A percentile compares a stretch with the other conserved stretches of the same genome.
These are phyloP conservation scores for Aromia moschata DNA, from an alignment of 2,888 invertebrate species.

Conservation along the genomic window DNA sequence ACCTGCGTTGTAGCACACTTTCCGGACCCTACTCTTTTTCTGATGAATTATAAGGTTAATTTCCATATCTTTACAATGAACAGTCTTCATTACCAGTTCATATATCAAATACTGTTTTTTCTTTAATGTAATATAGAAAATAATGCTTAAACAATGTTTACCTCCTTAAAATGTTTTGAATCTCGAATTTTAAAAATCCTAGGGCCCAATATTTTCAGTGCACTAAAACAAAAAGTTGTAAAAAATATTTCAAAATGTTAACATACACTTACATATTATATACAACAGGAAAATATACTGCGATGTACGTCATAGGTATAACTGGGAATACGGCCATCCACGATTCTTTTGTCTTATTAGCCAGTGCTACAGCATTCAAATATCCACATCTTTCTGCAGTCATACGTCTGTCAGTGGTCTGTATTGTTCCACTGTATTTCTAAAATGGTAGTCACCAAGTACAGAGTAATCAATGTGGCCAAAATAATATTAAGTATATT, in stretches of 20 bases:
- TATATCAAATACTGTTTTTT: no score
- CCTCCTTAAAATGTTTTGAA: slow-evolving; percentile 55
- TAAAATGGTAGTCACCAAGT: slow-evolving; percentile 45
- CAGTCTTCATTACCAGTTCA: no score
- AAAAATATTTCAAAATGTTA: slow-evolving; percentile 6
- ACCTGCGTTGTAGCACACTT: no score
- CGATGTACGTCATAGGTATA: slow-evolving; percentile 68
- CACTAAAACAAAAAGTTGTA: slow-evolving; percentile 55
- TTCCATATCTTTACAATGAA: no score
- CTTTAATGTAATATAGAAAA: slow-evolving; percentile 1
- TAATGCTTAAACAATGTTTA: slow-evolving; percentile 41
- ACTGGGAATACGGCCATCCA: slow-evolving; percentile 78
- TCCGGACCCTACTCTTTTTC: no score
- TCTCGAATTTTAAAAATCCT: slow-evolving; percentile 63
- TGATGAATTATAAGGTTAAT: no score
- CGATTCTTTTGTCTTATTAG: slow-evolving; percentile 69
- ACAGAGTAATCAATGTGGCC: no score
- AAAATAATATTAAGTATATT: no score
- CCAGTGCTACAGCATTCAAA: slow-evolving; percentile 68
- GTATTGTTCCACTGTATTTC: slow-evolving; percentile 59
- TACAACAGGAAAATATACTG: slow-evolving; percentile 69
- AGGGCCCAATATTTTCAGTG: slow-evolving; percentile 58
- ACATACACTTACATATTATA: slow-evolving; percentile 61
- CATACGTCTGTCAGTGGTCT: slow-evolving; percentile 65
- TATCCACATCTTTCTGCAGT: slow-evolving; percentile 68